These are phyloP conservation scores for Zapornia atra DNA, from an alignment of 2,113 vertebrate genomes.

Conservation along the genomic window DNA sequence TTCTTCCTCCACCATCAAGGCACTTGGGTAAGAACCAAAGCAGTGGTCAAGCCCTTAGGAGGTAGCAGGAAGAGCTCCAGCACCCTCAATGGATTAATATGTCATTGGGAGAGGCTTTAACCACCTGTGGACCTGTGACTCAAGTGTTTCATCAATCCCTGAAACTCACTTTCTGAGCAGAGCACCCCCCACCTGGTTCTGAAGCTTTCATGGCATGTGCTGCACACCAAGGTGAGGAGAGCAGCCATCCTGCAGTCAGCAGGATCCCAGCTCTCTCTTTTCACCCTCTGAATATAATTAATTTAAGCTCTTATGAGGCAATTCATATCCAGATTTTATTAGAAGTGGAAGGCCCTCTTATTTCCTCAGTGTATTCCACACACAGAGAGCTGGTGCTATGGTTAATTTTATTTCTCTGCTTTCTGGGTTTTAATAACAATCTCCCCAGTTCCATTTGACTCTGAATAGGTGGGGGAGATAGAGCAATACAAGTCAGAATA, in stretches of 20 bases:
- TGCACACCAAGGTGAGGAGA: background rate
- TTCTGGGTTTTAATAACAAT: conserved; percentile 17
- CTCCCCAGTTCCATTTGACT: background rate
- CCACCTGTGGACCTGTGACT: background rate
- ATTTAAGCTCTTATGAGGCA: conserved; percentile 15
- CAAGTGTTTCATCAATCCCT: background rate
- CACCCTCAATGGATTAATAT: background rate
- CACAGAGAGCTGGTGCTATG: background rate
- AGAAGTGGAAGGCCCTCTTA: conserved; percentile 23
- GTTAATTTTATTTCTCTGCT: conserved; percentile 35
- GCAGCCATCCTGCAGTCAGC: background rate
- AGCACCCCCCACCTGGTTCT: background rate
- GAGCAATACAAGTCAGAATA: background rate
- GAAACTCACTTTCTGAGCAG: background rate
- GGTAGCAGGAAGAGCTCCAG: accelerated
- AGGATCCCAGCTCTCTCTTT: background rate
- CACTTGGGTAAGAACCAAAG: background rate
- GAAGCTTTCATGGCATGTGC: background rate
- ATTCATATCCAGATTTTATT: conserved; percentile 30
- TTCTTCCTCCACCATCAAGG: background rate
- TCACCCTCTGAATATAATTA: background rate
- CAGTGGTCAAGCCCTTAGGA: accelerated
- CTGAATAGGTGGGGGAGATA: background rate
- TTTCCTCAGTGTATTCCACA: conserved; percentile 34
- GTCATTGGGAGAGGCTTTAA: background rate